phyloP scores from a whole-genome alignment of 1,140 invertebrate species.

The Stegodyphus dumicola region DNA sequence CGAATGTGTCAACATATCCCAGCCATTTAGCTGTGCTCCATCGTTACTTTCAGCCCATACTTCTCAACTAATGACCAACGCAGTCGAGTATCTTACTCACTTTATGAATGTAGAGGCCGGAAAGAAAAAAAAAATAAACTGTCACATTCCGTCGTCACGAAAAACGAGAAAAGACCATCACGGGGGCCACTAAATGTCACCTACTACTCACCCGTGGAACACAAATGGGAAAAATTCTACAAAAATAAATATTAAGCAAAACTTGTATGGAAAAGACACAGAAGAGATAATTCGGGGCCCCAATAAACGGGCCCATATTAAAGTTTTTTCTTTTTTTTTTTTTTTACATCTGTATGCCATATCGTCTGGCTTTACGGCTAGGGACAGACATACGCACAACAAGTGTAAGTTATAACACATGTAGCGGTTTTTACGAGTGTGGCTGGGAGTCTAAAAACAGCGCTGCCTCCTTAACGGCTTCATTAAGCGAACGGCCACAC shows the following conservation, averaged over 20 bases:
- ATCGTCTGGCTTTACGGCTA: conserved; percentile 21
- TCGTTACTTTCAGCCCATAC: not conserved
- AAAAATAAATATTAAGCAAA: not conserved
- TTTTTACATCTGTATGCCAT: conserved; percentile 1
- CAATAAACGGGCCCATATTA: conserved; percentile 35
- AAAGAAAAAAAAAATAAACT: conserved; percentile 19
- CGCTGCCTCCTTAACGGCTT: conserved; percentile 47
- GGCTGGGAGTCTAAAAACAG: conserved; percentile 28
- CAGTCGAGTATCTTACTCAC: conserved; percentile 5
- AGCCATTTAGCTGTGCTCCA: not conserved
- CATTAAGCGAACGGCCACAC: conserved; percentile 50
- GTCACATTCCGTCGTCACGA: not conserved
- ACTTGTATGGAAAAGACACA: not conserved
- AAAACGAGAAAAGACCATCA: conserved; percentile 7
- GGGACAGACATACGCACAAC: conserved; percentile 20
- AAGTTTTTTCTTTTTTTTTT: conserved; percentile 2
- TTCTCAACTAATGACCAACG: conserved; percentile 14
- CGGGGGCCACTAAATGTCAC: conserved; percentile 28
- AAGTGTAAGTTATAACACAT: conserved; percentile 56
- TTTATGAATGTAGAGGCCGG: conserved; percentile 8
- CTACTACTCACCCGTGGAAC: conserved; percentile 6
- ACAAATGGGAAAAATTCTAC: no score
- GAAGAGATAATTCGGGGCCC: not conserved
- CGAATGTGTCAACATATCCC: no score
- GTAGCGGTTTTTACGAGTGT: conserved; percentile 50